A percentile compares a stretch with the other conserved stretches of the same genome.
phyloP scores from a whole-genome alignment of 1,140 invertebrate genomes.

The Drosophila miranda region DNA sequence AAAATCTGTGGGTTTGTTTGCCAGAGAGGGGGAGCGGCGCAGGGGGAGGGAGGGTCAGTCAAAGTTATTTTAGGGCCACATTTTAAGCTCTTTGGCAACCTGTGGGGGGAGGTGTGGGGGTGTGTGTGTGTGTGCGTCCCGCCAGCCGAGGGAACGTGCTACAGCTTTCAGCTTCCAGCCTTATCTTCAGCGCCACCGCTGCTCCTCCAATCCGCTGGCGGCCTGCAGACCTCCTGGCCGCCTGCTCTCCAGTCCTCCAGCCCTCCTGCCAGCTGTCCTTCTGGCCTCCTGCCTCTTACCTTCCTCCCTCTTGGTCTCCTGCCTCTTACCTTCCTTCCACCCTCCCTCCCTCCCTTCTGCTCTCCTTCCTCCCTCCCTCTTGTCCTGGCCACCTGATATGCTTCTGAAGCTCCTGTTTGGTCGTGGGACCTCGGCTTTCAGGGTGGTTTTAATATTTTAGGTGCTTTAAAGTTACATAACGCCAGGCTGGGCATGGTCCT shows the following conservation, averaged over 20 bases:
- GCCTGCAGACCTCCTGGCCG: not conserved
- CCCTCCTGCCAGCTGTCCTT: constrained; percentile 23
- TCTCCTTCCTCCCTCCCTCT: not conserved
- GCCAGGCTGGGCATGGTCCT: constrained; percentile 25
- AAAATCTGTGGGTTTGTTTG: constrained; percentile 27
- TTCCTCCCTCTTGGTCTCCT: not conserved
- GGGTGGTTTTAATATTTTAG: constrained; percentile 78
- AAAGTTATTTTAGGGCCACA: constrained; percentile 80
- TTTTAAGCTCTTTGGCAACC: constrained; percentile 80
- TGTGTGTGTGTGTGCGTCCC: constrained; percentile 42
- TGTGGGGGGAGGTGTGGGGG: not conserved
- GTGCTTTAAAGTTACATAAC: constrained; percentile 76
- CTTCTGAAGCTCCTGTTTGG: not conserved
- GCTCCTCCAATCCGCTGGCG: constrained; percentile 48
- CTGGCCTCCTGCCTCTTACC: not conserved
- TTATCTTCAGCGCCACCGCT: constrained; percentile 56
- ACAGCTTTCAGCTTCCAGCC: constrained; percentile 37
- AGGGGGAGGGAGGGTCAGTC: constrained; percentile 56
- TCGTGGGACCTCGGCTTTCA: constrained; percentile 13
- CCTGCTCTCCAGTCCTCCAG: constrained; percentile 8
- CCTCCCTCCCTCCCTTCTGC: not conserved
- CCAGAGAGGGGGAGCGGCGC: not conserved
- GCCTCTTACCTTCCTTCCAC: no score
- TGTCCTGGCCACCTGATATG: not conserved
- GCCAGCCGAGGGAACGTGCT: constrained; percentile 45